Conservation (phyloP, 23 tunicate genomes). For the Trididemnum miniatum region DNA sequence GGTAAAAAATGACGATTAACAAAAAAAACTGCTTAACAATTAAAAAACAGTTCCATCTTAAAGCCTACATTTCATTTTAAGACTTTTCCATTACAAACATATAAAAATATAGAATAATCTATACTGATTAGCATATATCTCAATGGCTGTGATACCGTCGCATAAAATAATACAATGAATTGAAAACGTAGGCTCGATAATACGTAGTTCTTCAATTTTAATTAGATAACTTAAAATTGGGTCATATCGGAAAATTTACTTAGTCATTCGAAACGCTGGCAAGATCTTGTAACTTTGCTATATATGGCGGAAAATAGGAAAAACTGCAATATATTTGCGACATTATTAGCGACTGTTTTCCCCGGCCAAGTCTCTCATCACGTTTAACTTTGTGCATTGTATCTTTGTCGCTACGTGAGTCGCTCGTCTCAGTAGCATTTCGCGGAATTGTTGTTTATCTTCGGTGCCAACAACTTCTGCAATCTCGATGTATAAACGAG, state of each 20-base stretch:
- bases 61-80: no score
- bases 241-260: background rate
- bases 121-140: no score
- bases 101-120: no score
- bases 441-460: constrained; percentile 7
- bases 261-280: constrained; percentile 4
- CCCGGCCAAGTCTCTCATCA: background rate
- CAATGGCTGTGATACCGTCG: no score
- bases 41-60: no score
- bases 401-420: background rate
- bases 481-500: background rate
- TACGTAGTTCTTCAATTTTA: background rate
- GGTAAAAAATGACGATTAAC: no score
- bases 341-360: background rate
- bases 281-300: background rate
- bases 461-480: background rate
- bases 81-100: no score
- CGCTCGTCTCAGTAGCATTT: background rate
- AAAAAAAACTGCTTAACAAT: no score
- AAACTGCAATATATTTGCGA: background rate
- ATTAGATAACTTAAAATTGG: constrained; percentile 13
- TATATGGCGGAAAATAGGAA: background rate
- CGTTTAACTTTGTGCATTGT: constrained; percentile 26
- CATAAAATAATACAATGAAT: no score
- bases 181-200: background rate